Conservation (phyloP, 1,140 invertebrate species). For the Diabrotica undecimpunctata region DNA sequence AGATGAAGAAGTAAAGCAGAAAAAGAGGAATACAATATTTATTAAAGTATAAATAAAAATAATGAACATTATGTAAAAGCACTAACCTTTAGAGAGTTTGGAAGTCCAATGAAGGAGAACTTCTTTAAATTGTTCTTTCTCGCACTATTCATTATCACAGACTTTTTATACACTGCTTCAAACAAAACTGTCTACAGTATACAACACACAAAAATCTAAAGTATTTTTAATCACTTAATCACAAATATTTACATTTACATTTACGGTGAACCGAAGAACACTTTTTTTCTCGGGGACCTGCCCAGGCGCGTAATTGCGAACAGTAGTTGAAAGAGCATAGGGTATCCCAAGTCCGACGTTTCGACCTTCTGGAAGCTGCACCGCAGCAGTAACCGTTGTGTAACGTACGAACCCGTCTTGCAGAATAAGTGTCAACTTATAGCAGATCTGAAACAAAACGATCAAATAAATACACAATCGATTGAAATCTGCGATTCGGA, state of each 20-base stretch:
- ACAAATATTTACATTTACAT: background rate
- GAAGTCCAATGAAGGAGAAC: slow-evolving; percentile 42
- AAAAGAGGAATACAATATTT: no score
- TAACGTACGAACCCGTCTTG: slow-evolving; percentile 26
- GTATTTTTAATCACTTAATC: background rate
- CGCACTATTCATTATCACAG: slow-evolving; percentile 34
- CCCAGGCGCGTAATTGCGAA: slow-evolving; percentile 45
- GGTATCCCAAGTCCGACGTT: slow-evolving; percentile 42
- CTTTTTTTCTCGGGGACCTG: slow-evolving; percentile 47
- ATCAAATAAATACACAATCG: background rate
- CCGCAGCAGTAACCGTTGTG: slow-evolving; percentile 5
- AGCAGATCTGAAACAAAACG: slow-evolving; percentile 9
- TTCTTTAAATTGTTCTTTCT: slow-evolving; percentile 42
- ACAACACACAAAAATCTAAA: no score
- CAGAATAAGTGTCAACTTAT: background rate
- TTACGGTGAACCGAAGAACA: slow-evolving; percentile 18
- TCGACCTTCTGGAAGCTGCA: slow-evolving; percentile 30
- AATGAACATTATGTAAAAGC: no score
- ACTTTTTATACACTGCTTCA: background rate
- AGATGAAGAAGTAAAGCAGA: no score
- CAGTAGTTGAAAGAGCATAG: slow-evolving; percentile 45
- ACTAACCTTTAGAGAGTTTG: background rate
- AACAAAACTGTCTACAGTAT: background rate
- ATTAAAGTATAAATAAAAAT: no score
- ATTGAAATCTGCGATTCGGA: background rate